phyloP scores from a whole-genome alignment of 2,113 vertebrate species.

The Reinhardtius hippoglossoides region DNA sequence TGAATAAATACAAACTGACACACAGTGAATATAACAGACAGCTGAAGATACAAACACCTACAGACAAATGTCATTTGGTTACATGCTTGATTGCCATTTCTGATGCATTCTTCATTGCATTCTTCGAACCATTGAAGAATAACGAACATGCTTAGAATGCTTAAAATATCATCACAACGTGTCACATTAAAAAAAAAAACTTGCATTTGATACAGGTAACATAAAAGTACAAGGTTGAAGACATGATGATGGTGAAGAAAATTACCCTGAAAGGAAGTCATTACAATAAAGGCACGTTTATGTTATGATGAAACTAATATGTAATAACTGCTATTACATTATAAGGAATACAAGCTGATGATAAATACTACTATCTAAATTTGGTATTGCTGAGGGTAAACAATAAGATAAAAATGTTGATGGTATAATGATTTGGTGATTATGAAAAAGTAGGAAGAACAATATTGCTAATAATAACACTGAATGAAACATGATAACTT shows the following conservation, averaged over 20 bases:
- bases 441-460: not conserved
- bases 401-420: not conserved
- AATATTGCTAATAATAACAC: not conserved
- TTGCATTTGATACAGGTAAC: slow-evolving; percentile 45
- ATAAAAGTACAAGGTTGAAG: slow-evolving; percentile 5
- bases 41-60: slow-evolving; percentile 68
- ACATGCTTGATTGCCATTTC: slow-evolving; percentile 72
- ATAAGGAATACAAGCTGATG: not conserved
- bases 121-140: slow-evolving; percentile 75
- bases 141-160: slow-evolving; percentile 77
- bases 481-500: not conserved
- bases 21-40: slow-evolving; percentile 68
- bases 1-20: slow-evolving; percentile 66
- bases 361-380: not conserved
- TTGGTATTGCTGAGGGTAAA: not conserved
- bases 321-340: not conserved
- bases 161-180: slow-evolving; percentile 57
- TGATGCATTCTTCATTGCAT: slow-evolving; percentile 72
- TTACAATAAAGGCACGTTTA: not conserved
- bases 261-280: not conserved
- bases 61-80: slow-evolving; percentile 67
- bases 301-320: not conserved
- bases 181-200: slow-evolving; percentile 65
- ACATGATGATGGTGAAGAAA: slow-evolving; percentile 14
- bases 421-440: not conserved